phyloP scores from a whole-genome alignment of 2,797 vertebrate genomes.

The Manis crassicaudata region DNA sequence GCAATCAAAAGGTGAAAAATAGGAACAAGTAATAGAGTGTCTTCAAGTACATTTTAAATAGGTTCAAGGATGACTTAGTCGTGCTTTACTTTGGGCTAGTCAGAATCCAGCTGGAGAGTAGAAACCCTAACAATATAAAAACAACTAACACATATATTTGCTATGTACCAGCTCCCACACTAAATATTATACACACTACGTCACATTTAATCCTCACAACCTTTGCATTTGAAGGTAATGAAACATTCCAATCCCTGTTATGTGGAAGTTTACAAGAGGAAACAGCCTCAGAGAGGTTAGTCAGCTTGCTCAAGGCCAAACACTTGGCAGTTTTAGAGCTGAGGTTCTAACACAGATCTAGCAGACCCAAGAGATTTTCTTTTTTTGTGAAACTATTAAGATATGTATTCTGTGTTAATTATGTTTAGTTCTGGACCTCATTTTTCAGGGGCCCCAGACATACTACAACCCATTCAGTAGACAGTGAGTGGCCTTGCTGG shows the following conservation, averaged over 20 bases:
- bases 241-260: neutral
- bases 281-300: neutral
- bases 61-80: neutral
- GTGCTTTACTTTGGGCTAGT: neutral
- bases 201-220: neutral
- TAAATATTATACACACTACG: neutral
- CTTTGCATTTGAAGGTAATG: neutral
- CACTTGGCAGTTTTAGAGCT: neutral
- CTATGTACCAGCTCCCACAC: neutral
- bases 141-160: neutral
- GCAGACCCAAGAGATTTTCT: neutral
- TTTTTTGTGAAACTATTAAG: neutral
- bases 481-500: neutral
- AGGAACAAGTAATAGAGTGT: neutral
- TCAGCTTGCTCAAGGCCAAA: neutral
- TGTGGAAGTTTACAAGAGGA: neutral
- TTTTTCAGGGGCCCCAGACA: neutral
- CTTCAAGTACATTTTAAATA: constrained; percentile 11
- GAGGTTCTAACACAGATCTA: neutral
- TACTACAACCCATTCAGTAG: neutral
- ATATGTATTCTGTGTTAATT: neutral
- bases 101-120: neutral
- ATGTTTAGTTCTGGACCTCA: neutral
- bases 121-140: neutral
- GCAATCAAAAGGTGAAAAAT: neutral